Base-by-base conservation (phyloP, 2,888 invertebrate genomes). In the Cetonia aurata region DNA sequence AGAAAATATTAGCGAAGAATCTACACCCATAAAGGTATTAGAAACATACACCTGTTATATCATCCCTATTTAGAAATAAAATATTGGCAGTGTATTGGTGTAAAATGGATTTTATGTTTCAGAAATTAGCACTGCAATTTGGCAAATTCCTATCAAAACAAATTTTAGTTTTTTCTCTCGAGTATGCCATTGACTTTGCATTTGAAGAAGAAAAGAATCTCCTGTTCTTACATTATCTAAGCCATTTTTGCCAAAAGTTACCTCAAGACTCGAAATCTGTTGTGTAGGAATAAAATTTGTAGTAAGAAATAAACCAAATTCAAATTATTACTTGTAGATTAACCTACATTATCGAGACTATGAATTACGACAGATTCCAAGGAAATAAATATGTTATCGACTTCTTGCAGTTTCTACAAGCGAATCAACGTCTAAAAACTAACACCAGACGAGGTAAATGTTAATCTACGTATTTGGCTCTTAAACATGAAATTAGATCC, bases 51-150 rank as follows among this genome's bases (percentile, higher is more conserved):
- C 13, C 6, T 44, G 13, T n/a, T n/a, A 44, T 44, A 2, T 44
- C 44, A 3, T 44, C 6, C 6, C 25, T 25, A 1, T 25, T 25
- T 25, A 25, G 25, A 25, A 4, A 25, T 25, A 25, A 3, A 25
- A 25, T 25, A 4, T 4, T 25, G 25, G 25, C 25, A 25, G 25
- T 4, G 25, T 3, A 4, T 25, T 25, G 25, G 4, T 25, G 25
- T 25, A 25, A 25, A 25, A 25, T 25, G 4, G 1, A 6, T 44
- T 37, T 56, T 56, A 41, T 56, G 8, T 15, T 56, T 15, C 13
- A 56, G 56, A 56, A 56, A 37, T 17, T 56, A 10, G 37, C n/a
- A 15, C 17, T 37, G 3, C 56, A 56, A 17, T 56, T 56, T 56
- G 13, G 15, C 37, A 56, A 37, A 56, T 8, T 41, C 3, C 25